Percentiles rank a stretch among this genome's conserved stretches.
phyloP scores from a whole-genome alignment of 2,113 vertebrate species.

The Passer montanus region DNA sequence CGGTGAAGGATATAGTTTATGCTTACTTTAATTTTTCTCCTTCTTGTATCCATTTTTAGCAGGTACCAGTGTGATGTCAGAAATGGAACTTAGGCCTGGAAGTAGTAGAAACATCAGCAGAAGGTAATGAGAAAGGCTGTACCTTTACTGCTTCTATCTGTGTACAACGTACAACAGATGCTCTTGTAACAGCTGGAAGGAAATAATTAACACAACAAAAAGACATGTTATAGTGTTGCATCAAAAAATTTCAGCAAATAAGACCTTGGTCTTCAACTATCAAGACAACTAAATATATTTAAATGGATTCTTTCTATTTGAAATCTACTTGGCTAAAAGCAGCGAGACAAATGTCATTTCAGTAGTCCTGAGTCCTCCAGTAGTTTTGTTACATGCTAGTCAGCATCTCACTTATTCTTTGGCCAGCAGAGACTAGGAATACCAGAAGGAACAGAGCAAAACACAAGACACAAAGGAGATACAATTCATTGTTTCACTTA shows the following conservation, averaged over 20 bases:
- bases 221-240: background rate
- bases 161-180: background rate
- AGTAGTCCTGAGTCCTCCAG: background rate
- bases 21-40: background rate
- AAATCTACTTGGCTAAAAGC: background rate
- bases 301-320: background rate
- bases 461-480: background rate
- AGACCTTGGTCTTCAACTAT: conserved; percentile 10
- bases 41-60: background rate
- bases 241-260: background rate
- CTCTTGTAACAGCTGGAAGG: conserved; percentile 35
- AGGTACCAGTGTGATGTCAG: background rate
- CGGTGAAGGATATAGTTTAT: background rate
- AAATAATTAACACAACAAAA: conserved; percentile 44
- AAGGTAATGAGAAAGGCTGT: conserved; percentile 11
- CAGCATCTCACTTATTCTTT: background rate
- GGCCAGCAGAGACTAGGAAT: background rate
- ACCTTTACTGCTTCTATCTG: background rate
- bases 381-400: background rate
- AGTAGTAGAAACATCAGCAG: background rate
- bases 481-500: background rate
- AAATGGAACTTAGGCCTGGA: background rate
- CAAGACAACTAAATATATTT: background rate
- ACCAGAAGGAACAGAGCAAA: background rate
- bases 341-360: background rate